Percentiles rank a stretch among this genome's conserved stretches.
phyloP scores from a whole-genome alignment of 2,797 vertebrate genomes.

The Sebastes aleutianus region DNA sequence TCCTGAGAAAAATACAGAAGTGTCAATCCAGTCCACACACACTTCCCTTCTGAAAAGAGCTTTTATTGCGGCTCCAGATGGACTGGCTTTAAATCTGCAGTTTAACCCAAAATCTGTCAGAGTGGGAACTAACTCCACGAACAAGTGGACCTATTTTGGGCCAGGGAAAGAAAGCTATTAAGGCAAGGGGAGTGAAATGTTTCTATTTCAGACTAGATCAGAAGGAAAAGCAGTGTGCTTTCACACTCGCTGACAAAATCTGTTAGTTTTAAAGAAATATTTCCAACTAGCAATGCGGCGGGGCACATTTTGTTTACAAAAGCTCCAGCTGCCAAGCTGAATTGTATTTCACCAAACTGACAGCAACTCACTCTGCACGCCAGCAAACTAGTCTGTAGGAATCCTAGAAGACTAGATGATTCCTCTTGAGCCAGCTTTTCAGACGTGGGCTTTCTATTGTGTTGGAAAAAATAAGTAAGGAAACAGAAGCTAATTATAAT shows the following conservation, averaged over 20 bases:
- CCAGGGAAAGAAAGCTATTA: slow-evolving; percentile 54
- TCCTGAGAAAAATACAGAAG: slow-evolving; percentile 5
- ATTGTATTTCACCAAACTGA: slow-evolving; percentile 48
- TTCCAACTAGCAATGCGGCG: slow-evolving; percentile 1
- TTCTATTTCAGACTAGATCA: slow-evolving; percentile 52
- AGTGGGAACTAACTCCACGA: slow-evolving; percentile 52
- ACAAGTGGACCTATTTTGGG: slow-evolving; percentile 58
- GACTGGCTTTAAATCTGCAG: slow-evolving; percentile 71
- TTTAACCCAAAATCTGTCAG: slow-evolving; percentile 73
- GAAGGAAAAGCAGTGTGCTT: slow-evolving; percentile 29
- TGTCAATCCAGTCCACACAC: slow-evolving; percentile 18
- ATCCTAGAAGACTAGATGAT: slow-evolving; percentile 25
- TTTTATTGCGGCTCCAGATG: slow-evolving; percentile 68
- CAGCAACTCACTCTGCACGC: slow-evolving; percentile 25
- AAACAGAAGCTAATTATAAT: slow-evolving; percentile 52
- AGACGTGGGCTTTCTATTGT: slow-evolving; percentile 16
- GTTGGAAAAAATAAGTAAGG: background rate
- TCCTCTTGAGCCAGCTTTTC: slow-evolving; percentile 16
- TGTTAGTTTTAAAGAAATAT: slow-evolving; percentile 50
- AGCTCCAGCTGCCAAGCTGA: slow-evolving; percentile 49
- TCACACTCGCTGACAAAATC: slow-evolving; percentile 41
- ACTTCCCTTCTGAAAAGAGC: slow-evolving; percentile 40
- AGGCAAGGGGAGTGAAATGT: slow-evolving; percentile 41
- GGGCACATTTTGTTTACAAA: slow-evolving; percentile 46
- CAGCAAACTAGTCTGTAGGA: slow-evolving; percentile 3